Evolutionary conservation across 2,797 vertebrate genomes (phyloP).

Genomic region (Dendrocincla fuliginosa): DNA sequence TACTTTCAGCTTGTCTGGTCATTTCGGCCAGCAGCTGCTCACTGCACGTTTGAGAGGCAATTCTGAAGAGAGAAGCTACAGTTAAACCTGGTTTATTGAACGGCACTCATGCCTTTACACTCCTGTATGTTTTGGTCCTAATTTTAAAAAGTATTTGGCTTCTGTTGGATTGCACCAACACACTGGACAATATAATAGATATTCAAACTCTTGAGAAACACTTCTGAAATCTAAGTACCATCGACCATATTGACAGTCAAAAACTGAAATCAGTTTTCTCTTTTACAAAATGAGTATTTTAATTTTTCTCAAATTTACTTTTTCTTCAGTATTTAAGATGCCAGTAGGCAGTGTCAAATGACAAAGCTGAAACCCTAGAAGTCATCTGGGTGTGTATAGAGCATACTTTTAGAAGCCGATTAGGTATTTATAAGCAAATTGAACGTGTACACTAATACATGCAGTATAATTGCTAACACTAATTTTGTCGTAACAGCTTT

Average conservation of each 20-base stretch:
- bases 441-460: conserved; percentile 74
- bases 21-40: background rate
- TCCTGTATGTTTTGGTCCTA: background rate
- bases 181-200: background rate
- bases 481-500: conserved; percentile 68
- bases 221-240: conserved; percentile 40
- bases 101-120: background rate
- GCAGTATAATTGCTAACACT: conserved; percentile 77
- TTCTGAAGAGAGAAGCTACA: conserved; percentile 56
- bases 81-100: background rate
- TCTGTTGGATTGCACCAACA: background rate
- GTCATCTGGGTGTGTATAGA: conserved; percentile 35
- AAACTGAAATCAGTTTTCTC: conserved; percentile 23
- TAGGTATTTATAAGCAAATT: conserved; percentile 65
- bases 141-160: conserved; percentile 5
- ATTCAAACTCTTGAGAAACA: background rate
- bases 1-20: background rate
- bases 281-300: background rate
- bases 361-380: conserved; percentile 49
- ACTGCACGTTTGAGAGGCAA: background rate
- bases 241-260: conserved; percentile 8
- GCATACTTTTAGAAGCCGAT: conserved; percentile 47
- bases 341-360: conserved; percentile 45
- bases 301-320: background rate
- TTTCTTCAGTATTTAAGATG: conserved; percentile 31